Evolutionary conservation across 64 coral and sea anemone species (phyloP).

Genomic region (Porites lutea): DNA sequence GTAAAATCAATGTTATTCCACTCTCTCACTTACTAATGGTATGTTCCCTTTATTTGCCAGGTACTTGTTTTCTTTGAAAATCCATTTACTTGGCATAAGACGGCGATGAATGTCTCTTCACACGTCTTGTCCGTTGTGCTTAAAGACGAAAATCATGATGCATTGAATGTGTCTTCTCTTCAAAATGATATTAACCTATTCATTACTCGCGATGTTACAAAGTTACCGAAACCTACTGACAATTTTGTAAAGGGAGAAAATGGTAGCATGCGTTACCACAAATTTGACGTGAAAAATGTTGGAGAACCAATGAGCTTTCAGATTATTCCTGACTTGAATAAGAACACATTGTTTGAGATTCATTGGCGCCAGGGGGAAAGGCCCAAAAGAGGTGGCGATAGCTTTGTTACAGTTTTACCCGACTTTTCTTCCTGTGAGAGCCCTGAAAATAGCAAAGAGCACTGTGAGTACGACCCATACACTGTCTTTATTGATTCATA

Average conservation of each 20-base stretch:
- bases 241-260: constrained; percentile 52
- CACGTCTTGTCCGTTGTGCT: constrained; percentile 35
- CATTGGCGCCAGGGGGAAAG: constrained; percentile 55
- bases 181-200: constrained; percentile 14
- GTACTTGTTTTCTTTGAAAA: constrained; percentile 27
- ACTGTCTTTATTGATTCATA: constrained; percentile 43
- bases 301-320: constrained; percentile 31
- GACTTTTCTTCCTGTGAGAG: constrained; percentile 68
- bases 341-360: constrained; percentile 42
- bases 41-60: not conserved
- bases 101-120: constrained; percentile 6
- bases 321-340: not conserved
- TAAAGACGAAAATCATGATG: constrained; percentile 13
- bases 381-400: constrained; percentile 21
- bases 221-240: constrained; percentile 8
- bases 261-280: constrained; percentile 66
- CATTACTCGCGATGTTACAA: constrained; percentile 23
- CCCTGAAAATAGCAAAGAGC: not conserved
- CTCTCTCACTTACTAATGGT: not conserved
- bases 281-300: constrained; percentile 50
- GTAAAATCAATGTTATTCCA: no score
- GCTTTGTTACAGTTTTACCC: constrained; percentile 50
- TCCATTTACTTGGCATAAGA: constrained; percentile 47
- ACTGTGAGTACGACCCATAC: constrained; percentile 39
- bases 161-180: constrained; percentile 30